Percentiles rank a stretch among this genome's conserved stretches.
Evolutionary conservation across 2,113 vertebrate species (phyloP).

Genomic region (Uropsilus gracilis): DNA sequence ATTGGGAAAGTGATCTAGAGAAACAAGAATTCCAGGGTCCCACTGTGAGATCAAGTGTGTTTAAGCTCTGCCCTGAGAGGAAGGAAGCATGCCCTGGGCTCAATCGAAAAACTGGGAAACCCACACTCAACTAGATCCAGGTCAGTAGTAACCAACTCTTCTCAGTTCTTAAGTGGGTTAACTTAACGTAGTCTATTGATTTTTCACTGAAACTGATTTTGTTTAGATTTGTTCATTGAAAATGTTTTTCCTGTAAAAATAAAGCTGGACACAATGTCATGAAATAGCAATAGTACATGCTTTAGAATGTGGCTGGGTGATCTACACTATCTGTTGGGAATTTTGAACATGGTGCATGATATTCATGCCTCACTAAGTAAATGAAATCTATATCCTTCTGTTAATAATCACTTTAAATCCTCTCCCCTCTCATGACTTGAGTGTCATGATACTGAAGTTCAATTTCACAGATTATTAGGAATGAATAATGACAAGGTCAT

Average conservation of each 20-base stretch:
- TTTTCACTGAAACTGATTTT: neutral
- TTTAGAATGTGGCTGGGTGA: neutral
- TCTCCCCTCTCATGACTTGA: neutral
- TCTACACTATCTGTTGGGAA: neutral
- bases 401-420: neutral
- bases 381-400: neutral
- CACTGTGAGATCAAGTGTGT: neutral
- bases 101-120: neutral
- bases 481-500: neutral
- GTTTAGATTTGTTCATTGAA: neutral
- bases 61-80: fast-evolving
- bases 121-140: neutral
- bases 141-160: neutral
- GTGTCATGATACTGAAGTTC: neutral
- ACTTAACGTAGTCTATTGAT: neutral
- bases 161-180: neutral
- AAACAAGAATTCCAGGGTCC: neutral
- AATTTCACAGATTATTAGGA: neutral
- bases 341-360: neutral
- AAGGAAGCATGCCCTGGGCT: neutral
- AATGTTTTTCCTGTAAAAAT: neutral
- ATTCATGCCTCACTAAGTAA: neutral
- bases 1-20: neutral
- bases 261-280: neutral
- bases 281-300: neutral